phyloP scores from a whole-genome alignment of 2,113 vertebrate genomes.

The Scytalopus superciliaris region DNA sequence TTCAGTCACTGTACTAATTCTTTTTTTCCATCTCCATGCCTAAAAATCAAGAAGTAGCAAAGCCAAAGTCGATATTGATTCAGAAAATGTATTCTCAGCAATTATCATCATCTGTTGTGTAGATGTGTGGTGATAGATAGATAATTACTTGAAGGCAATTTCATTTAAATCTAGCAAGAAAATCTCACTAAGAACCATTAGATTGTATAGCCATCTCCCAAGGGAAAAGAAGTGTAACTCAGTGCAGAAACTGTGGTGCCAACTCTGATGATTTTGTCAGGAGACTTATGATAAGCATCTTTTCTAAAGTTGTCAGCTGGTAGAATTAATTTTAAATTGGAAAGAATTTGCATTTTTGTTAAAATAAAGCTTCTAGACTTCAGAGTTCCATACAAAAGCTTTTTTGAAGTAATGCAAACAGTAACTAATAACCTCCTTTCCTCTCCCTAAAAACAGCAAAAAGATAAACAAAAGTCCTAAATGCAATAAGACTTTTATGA shows the following conservation, averaged over 20 bases:
- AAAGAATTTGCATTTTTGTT: not conserved
- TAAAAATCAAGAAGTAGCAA: not conserved
- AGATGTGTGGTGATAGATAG: not conserved
- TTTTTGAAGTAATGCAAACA: not conserved
- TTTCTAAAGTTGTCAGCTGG: not conserved
- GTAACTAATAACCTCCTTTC: not conserved
- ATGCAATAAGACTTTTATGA: not conserved
- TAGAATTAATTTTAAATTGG: not conserved
- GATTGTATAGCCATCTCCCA: not conserved
- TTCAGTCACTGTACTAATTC: not conserved
- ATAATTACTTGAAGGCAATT: slow-evolving; percentile 7
- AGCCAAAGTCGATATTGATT: not conserved
- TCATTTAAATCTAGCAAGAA: not conserved
- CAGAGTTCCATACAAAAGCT: not conserved
- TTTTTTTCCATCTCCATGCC: not conserved
- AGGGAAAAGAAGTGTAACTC: not conserved
- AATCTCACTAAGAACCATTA: not conserved
- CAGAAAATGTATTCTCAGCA: not conserved
- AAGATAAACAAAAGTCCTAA: not conserved
- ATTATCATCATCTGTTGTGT: not conserved
- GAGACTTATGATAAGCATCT: not conserved
- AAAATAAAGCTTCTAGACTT: not conserved
- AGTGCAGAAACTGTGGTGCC: not conserved
- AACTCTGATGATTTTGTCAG: not conserved
- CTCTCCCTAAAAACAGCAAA: not conserved